Evolutionary conservation across 2,113 vertebrate species (phyloP).

Genomic region (Panthera uncia): DNA sequence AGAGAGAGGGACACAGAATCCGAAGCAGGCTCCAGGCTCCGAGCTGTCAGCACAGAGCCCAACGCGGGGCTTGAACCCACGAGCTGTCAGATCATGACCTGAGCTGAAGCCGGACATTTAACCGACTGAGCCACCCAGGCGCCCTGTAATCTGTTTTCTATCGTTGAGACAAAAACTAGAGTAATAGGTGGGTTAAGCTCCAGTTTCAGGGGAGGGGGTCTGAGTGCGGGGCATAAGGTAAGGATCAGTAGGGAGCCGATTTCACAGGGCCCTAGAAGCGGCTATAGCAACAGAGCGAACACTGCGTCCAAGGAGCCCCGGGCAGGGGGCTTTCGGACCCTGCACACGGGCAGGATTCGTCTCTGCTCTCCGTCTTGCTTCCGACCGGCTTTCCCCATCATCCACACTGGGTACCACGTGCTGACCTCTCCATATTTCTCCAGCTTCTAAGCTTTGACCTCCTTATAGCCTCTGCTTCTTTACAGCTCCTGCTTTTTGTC

Average conservation of each 20-base stretch:
- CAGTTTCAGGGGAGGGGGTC: background rate
- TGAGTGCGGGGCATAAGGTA: rapidly evolving
- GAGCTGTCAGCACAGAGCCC: too few species aligned
- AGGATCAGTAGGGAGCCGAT: background rate
- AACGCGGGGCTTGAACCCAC: too few species aligned
- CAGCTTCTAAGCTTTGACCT: background rate
- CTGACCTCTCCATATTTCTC: too few species aligned
- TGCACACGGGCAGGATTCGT: rapidly evolving
- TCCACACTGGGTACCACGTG: rapidly evolving
- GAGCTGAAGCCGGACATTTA: too few species aligned
- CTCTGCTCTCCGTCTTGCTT: background rate
- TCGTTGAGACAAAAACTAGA: background rate
- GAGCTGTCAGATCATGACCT: too few species aligned
- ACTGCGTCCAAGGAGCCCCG: rapidly evolving
- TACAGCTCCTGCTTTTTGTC: background rate
- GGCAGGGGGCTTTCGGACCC: background rate
- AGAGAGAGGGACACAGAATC: too few species aligned
- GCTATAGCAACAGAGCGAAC: rapidly evolving
- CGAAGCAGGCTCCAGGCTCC: too few species aligned
- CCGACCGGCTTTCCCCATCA: background rate
- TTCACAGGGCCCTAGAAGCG: background rate
- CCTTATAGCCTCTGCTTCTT: background rate
- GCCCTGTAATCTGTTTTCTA: rapidly evolving
- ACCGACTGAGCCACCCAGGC: too few species aligned
- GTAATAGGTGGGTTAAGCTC: rapidly evolving